Base-by-base conservation (phyloP, 1,140 invertebrate genomes). In the Philotrypesis tridentata region DNA sequence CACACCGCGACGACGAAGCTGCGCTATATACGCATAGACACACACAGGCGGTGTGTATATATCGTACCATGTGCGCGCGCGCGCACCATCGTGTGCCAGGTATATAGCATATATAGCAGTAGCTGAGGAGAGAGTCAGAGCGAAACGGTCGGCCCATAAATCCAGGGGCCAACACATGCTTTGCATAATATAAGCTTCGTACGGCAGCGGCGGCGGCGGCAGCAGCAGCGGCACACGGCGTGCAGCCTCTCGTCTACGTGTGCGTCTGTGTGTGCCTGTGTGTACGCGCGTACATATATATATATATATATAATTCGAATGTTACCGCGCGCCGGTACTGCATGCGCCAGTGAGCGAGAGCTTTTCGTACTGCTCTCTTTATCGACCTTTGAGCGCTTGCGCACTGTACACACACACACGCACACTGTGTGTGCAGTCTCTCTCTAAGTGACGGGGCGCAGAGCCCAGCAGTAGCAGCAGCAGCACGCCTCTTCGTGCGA, bases 181-280 rank as follows among this genome's bases (percentile, higher is more conserved):
- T 90, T 90, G 89, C 90, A 91, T 91, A 91, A 91, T 91, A 89
- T 91, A 91, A 91, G 87, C 88, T 89, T 86, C 85, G 87, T 88
- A 85, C 83, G 81, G 82, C 72, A 77, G n/a, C n/a, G n/a, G n/a
- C n/a, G n/a, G n/a, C n/a, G n/a, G n/a, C n/a, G n/a, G n/a, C n/a
- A n/a, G n/a, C n/a, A n/a, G n/a, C n/a, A n/a, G n/a, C n/a, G n/a
- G 61, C 80, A 82, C 82, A 40, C 9, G 48, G n/a, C 79, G 82
- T 83, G 82, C 85, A 84, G 85, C 85, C 68, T 87, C 87, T 78
- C 81, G 83, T 71, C 31, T 70, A 68, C 70, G 82, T 79, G 82
- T 83, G 83, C 75, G 80, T 83, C 75, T 80, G 27, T 27, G 48
- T 17, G 48, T 55, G n/a, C n/a, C n/a, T n/a, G n/a, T n/a, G n/a